Base-by-base conservation (phyloP, 2,113 vertebrate species). In the Callocephalon fimbriatum region DNA sequence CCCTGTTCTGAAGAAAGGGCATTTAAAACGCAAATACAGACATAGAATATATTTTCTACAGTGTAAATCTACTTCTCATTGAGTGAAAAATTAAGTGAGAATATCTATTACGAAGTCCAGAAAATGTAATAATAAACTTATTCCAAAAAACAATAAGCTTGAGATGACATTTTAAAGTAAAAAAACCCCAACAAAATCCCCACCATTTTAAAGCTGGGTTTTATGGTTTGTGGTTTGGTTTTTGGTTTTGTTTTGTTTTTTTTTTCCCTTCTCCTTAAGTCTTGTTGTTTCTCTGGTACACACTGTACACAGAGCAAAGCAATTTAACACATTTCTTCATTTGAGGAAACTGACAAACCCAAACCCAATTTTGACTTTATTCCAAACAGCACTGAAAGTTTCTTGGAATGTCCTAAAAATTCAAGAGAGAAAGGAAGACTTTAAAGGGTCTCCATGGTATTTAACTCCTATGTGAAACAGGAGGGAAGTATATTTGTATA, bases 121-220 rank as follows among this genome's bases (percentile, higher is more conserved):
- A 84, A 86, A 72, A 21, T 0, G 3, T 23, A 86, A 59, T 25
- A 73, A 62, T 37, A 59, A 65, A 17, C 14, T 76, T 80, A 54
- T 4, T 23, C 29, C 6, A 80, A 70, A 59, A 48, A 27, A 45
- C 37, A 38, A 44, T 15, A 66, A 42, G 29, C 6, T 42, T 71
- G 8, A 79, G n/a, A 54, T 38, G 4, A 59, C 7, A 37, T 81
- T 80, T 77, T 75, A 7, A 62, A 76, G 11, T 20, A 21, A 37
- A 59, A 42, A 42, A 58, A 66, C 0, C 3, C 32, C n/a, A 45
- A 37, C 9, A 66, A 58, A 7, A 4, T 0, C 7, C 13, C 3
- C 8, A 47, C 3, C 4, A 42, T 38, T 76, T 80, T 21, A 10
- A 87, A 86, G n/a, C 56, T 58, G 20, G 12, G 32, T 58, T 58